Base-by-base conservation (phyloP, 2,888 invertebrate genomes). In the Polylopha cassiicola region DNA sequence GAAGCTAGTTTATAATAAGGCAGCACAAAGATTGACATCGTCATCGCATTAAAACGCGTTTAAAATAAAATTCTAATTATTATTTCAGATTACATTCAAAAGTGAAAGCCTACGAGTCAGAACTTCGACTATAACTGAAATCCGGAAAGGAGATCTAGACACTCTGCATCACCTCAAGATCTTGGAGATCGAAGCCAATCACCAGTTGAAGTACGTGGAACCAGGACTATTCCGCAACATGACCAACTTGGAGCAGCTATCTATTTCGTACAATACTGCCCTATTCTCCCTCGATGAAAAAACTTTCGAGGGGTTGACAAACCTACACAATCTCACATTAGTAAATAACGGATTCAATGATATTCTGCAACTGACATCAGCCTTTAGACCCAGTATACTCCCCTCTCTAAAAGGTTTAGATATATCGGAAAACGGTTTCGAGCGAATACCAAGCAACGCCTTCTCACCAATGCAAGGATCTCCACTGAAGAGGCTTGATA, bases 111-210 rank as follows among this genome's bases (percentile, higher is more conserved):
- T 89, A 2, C 71, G 78, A 51, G 71, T 89, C 3, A 75, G 86
- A 37, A 86, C 85, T 1, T 80, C 89, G 2, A 73, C 73, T n/a
- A 86, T 89, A 7, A 61, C 56, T 3, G 58, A 66, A 44, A 70
- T 89, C 4, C 47, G 48, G 3, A 65, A 61, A 39, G 84, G 80
- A n/a, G 86, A 86, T 51, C 60, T 88, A 2, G 59, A 75, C 52
- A 45, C 51, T 14, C 53, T 81, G 4, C 58, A 56, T 15, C 71
- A 82, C 37, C 50, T 89, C 22, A 69, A 68, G 51, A 61, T 65
- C 2, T 55, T 89, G 6, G 77, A 84, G 47, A 79, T 89, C 39
- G 89, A 89, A 58, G 87, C 86, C 0, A 89, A 89, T 50, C 78
- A 80, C 46, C 69, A 80, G 32, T 62, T 89, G n/a, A 69, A 50